Evolutionary conservation across 2,888 invertebrate species (phyloP), one percentile per base, ranked within the genome.

Genomic region (Cataglyphis albicans): DNA sequence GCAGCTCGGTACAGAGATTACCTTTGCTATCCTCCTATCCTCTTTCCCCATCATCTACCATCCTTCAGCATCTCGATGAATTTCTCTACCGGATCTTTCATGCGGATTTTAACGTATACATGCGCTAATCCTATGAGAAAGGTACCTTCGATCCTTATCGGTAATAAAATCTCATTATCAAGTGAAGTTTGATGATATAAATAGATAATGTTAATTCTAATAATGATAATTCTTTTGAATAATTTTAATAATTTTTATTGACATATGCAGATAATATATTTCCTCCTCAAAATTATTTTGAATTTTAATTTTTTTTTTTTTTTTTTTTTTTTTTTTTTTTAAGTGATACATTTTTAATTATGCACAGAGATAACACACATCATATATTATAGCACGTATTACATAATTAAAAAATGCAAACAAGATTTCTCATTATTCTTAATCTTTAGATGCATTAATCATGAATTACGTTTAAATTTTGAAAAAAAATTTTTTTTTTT

Each of bases 1-100:
- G 88, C 87, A 86, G 81, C 70, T 83, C 83, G 87, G 89, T 88
- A 84, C 84, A 91, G 88, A 89, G 93, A 92, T 92, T 92, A 92
- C 88, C 85, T 87, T 88, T 82, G 84, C 88, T 84, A 84, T 48
- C 48, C 86, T 72, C 75, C 38, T 83, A 52, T 83, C 74, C 76
- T 44, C 41, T n/a, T 32, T 55, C 44, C 25, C 52, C 59, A 18
- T 65, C 72, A 67, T 2, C 38, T n/a, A 3, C 35, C 7, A 63
- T 15, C 48, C 38, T 76, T 12, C 52, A 38, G 25, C 75, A n/a
- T 76, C 75, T 52, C 75, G 67, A 29, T 29, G 52, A 48, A 59
- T n/a, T 21, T 35, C 41, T 44, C 52, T 32, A n/a, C 18, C 44
- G 65, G 44, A 65, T 68, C 35, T 35, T 44, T 72, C 18, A 44